These are phyloP conservation scores for Apodemia mormo DNA, from an alignment of 2,888 invertebrate species.

Conservation along the genomic window DNA sequence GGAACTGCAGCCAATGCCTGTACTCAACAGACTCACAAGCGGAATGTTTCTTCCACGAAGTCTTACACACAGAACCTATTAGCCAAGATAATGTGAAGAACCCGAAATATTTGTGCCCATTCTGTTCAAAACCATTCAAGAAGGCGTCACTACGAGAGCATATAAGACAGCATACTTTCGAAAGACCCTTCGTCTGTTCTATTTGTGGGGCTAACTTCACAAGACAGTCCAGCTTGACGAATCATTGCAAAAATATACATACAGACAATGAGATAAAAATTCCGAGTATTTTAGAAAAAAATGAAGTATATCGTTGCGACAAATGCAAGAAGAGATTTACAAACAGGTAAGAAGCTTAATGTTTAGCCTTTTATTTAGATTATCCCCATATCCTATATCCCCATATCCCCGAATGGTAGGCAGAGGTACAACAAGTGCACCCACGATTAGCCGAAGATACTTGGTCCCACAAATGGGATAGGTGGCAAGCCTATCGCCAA, in stretches of 20 bases:
- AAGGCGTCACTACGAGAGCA: constrained; percentile 87
- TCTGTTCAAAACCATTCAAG: constrained; percentile 84
- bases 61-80: constrained; percentile 82
- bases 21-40: constrained; percentile 85
- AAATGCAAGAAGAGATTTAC: constrained; percentile 47
- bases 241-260: constrained; percentile 82
- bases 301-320: constrained; percentile 31
- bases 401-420: no score
- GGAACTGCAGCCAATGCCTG: constrained; percentile 83
- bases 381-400: no score
- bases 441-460: no score
- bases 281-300: constrained; percentile 35
- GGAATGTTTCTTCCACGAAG: constrained; percentile 87
- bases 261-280: constrained; percentile 47
- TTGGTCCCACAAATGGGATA: no score
- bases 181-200: constrained; percentile 85
- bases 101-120: constrained; percentile 83
- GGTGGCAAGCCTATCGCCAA: no score
- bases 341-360: constrained; percentile 25
- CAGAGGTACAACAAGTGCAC: no score
- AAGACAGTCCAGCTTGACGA: constrained; percentile 83
- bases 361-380: no score
- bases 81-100: constrained; percentile 39
- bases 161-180: constrained; percentile 87
- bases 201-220: constrained; percentile 85